Evolutionary conservation across 2,113 vertebrate genomes (phyloP), one percentile per base, ranked within the genome.

Genomic region (Xiphias gladius): DNA sequence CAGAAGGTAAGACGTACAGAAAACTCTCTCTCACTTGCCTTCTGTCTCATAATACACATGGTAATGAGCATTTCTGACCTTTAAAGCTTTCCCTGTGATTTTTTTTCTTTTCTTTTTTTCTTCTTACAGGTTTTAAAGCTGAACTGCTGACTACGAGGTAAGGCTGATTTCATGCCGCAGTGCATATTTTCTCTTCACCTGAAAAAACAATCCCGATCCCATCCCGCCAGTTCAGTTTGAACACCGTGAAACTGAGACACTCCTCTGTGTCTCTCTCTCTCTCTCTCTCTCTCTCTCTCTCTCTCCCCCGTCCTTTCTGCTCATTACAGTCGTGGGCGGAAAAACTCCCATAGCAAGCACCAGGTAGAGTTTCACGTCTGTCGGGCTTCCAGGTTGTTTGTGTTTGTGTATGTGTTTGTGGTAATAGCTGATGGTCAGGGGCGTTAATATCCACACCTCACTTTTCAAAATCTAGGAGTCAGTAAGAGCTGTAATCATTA

Each of bases 261-360:
- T 48, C 22, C 32, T 35, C 32, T 35, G 3, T 35, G 3, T 35
- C 32, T 35, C 7, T 41, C 39, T 90, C 37, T 76, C 14, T 79
- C 48, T 0, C 58, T 48, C 22, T 20, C 32, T 35, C 32, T 35
- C 32, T 35, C 32, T 35, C 32, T 35, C 7, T 41, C 39, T 90
- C 37, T 76, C 14, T 79, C 22, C 75, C 11, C 22, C 5, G 12
- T 62, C 4, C 28, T 69, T 35, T 86, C 37, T 84, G 39, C 30
- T 82, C 59, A 0, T 88, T 63, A 3, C 86, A 99, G 98, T 94
- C 96, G 98, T 93, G 97, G 98, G 94, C 96, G 98, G 94, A 97
- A 97, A 91, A 99, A 99, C 94, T 99, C 98, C 85, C 98, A 99
- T 92, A 96, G 97, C 8, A 97, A 98, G 94, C 96, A 99, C 90